Base-by-base conservation (phyloP, 1,140 invertebrate species). In the Listronotus bonariensis region DNA sequence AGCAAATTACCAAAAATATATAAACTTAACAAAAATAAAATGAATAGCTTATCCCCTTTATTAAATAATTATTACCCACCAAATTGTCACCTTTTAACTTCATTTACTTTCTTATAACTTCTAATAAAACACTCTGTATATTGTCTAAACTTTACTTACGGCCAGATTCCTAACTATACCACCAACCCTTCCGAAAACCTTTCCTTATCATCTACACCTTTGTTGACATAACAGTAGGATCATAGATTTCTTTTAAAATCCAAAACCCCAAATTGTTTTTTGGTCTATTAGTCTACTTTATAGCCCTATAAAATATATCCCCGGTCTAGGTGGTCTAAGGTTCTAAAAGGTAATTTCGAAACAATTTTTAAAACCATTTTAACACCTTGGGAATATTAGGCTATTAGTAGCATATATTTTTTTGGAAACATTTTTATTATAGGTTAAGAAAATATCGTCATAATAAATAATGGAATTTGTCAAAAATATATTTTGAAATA, bases 321-420 rank as follows among this genome's bases (percentile, higher is more conserved):
- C 12, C 41, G 4, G 12, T 43, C 41, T 43, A 43, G 41, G 41
- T 43, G 41, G 41, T 43, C 41, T 17, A 6, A 14, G 41, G 15
- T 17, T 17, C 12, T 43, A 43, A 43, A 43, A 43, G 41, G 41
- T 12, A 43, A 43, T 43, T 14, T 17, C 6, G 15, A 43, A 14
- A 43, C 15, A 43, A 43, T 43, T 43, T 43, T 17, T 17, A 43
- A 43, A 43, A 43, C 41, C 41, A 43, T 43, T 43, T 43, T 43
- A 43, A 43, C 41, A 43, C 41, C 41, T 43, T 12, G 6, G 41
- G 12, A 43, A 14, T 43, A 43, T 43, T 6, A 43, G 12, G 41
- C 41, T 43, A 43, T 43, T 43, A 43, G 41, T 34, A 12, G 12
- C 41, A 7, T 14, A 17, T 6, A n/a, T 17, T 17, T n/a, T n/a